Base-by-base conservation (phyloP, 2,888 invertebrate genomes). In the Eugnorisma glareosa region DNA sequence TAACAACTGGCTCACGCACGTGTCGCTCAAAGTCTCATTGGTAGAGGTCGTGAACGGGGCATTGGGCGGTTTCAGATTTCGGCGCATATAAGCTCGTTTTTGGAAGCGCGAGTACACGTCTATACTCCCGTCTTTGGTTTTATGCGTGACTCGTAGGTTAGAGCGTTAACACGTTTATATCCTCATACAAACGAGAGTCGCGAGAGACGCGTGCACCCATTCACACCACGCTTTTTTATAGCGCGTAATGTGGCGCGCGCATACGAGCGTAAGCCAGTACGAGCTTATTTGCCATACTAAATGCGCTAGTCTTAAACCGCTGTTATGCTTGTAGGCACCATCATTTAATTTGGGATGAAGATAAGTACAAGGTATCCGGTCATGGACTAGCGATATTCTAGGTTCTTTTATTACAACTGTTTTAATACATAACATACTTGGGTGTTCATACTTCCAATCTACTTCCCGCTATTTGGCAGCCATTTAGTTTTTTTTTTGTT, bases 261-360 rank as follows among this genome's bases (percentile, higher is more conserved):
- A 2, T 6, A 57, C 54, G n/a, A 6, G 54, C 6, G 54, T 28
- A 28, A 57, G 13, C 54, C n/a, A 1, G n/a, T n/a, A n/a, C n/a
- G 13, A 13, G 13, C 0, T n/a, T n/a, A 1, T 24, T 51, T 3
- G 54, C 11, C 3, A n/a, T 54, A 4, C 54, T n/a, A 54, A 54
- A 54, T 54, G n/a, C 54, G n/a, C 11, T 54, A n/a, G n/a, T 54
- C 4, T n/a, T 11, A n/a, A 54, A n/a, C 54, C 51, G 51, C n/a
- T n/a, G 5, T n/a, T n/a, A n/a, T 54, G 40, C 80, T 24, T 40
- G 11, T 31, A 79, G 59, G 59, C n/a, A 61, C 31, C 40, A 21
- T 48, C 21, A 59, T 72, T 59, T 35, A 31, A 72, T 77, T 43
- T 54, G n/a, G 11, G n/a, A 11, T 15, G n/a, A 57, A 28, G 13